Conservation (phyloP, 2,888 invertebrate genomes). For the Gastracanthus pulcherrimus region DNA sequence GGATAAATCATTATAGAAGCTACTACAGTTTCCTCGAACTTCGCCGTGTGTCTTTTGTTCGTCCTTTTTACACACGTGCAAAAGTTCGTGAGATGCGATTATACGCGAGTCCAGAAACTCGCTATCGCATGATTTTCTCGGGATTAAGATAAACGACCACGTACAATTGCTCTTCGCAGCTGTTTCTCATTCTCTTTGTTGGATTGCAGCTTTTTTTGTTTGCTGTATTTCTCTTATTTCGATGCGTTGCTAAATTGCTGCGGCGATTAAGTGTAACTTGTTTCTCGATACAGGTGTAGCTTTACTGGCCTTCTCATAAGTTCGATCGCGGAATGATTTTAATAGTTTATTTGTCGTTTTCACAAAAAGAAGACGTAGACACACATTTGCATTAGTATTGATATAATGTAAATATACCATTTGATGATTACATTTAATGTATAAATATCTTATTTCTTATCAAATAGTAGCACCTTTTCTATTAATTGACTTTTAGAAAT, state of each 20-base stretch:
- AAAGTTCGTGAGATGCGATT: not conserved
- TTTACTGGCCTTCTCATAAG: no score
- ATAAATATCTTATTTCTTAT: no score
- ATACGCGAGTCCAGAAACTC: not conserved
- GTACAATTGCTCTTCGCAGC: not conserved
- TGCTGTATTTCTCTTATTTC: not conserved
- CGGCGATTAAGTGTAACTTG: not conserved
- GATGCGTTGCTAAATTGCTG: no score
- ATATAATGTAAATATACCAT: no score
- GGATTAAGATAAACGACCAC: not conserved
- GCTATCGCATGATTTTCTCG: not conserved
- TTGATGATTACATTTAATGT: no score
- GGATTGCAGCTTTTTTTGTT: not conserved
- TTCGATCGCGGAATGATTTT: no score
- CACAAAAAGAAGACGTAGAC: no score
- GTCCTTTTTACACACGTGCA: not conserved
- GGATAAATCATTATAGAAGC: not conserved
- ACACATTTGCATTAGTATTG: no score
- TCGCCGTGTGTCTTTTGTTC: not conserved
- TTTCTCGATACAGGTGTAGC: not conserved
- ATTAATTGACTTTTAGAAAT: no score
- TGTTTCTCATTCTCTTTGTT: conserved; percentile 1
- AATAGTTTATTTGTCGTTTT: no score
- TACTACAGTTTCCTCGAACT: not conserved
- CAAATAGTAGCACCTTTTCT: no score